Conservation (phyloP, 2,888 invertebrate species). For the Acleris holmiana region DNA sequence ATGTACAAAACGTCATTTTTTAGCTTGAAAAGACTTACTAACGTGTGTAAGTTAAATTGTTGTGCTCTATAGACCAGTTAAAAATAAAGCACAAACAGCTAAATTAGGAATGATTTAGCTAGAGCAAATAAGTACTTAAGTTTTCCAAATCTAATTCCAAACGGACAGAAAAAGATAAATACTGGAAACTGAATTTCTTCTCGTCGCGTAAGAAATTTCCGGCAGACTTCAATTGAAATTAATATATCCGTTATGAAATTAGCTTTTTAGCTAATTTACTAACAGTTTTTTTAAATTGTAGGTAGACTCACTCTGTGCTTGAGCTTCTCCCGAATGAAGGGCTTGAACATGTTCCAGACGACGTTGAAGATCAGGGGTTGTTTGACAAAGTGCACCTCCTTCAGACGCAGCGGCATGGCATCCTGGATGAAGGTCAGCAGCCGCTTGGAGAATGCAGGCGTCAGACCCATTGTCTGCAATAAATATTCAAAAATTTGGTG, state of each 20-base stretch:
- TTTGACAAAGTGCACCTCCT: slow-evolving; percentile 94
- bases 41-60: too few relatives aligned
- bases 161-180: too few relatives aligned
- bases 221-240: neutral
- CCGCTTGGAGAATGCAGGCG: slow-evolving; percentile 90
- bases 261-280: too few relatives aligned
- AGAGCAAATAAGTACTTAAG: too few relatives aligned
- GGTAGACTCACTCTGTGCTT: slow-evolving; percentile 87
- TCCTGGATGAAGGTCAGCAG: slow-evolving; percentile 93
- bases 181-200: too few relatives aligned
- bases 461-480: slow-evolving; percentile 85
- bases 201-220: too few relatives aligned
- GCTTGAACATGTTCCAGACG: slow-evolving; percentile 94
- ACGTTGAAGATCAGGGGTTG: slow-evolving; percentile 93
- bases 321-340: slow-evolving; percentile 91
- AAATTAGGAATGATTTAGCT: too few relatives aligned
- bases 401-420: slow-evolving; percentile 92
- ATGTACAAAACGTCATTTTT: neutral
- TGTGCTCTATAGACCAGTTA: too few relatives aligned
- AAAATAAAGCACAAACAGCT: too few relatives aligned
- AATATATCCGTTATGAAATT: too few relatives aligned
- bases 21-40: neutral
- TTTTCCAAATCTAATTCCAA: too few relatives aligned
- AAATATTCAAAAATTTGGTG: slow-evolving; percentile 9
- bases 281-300: too few relatives aligned